phyloP scores from a whole-genome alignment of 2,888 invertebrate genomes.

The Shargacucullia verbasci region DNA sequence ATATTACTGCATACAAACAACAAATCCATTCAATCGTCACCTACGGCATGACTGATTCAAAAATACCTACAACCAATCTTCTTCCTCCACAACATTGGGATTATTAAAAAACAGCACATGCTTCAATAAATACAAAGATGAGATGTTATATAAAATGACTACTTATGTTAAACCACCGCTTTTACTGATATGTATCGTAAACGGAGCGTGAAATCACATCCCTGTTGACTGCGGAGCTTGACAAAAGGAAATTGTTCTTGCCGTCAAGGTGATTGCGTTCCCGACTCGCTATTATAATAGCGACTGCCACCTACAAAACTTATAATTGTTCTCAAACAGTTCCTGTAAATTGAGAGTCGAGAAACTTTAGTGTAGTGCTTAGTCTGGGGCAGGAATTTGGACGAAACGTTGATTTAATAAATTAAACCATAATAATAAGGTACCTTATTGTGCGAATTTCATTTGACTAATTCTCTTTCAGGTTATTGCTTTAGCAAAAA shows the following conservation, averaged over 20 bases:
- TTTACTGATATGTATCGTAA: constrained; percentile 58
- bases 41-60: too few species aligned
- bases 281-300: constrained; percentile 58
- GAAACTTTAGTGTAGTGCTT: constrained; percentile 1
- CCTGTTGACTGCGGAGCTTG: constrained; percentile 66
- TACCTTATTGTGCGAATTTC: too few species aligned
- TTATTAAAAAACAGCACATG: constrained; percentile 11
- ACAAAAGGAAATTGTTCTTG: constrained; percentile 71
- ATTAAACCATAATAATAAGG: too few species aligned
- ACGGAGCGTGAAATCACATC: constrained; percentile 73
- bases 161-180: constrained; percentile 42
- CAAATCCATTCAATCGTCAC: too few species aligned
- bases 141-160: constrained; percentile 42
- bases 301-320: constrained; percentile 19
- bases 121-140: constrained; percentile 44
- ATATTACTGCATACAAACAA: too few species aligned
- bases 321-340: constrained; percentile 57
- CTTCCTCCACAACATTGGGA: too few species aligned
- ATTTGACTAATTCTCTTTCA: too few species aligned
- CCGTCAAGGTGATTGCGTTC: constrained; percentile 64
- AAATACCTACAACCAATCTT: too few species aligned
- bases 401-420: too few species aligned
- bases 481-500: too few species aligned
- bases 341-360: constrained; percentile 28
- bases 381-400: too few species aligned